A percentile compares a stretch with the other conserved stretches of the same genome.
Evolutionary conservation across 2,797 vertebrate species (phyloP).

Genomic region (Gymnopithys bicolor): DNA sequence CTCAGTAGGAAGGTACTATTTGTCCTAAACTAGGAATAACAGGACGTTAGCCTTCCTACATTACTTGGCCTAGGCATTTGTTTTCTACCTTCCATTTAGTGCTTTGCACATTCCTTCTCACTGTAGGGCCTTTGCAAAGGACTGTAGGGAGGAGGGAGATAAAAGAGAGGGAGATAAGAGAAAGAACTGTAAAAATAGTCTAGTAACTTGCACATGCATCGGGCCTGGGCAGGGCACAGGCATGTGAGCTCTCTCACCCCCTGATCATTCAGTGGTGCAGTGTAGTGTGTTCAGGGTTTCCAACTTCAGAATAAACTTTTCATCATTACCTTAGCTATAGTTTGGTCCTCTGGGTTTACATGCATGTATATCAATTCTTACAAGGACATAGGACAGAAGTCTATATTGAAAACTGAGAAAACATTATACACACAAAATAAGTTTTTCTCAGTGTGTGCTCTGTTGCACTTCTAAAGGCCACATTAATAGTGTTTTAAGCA

Average conservation of each 20-base stretch:
- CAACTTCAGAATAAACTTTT: neutral
- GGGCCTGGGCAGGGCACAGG: neutral
- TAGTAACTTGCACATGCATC: too few relatives aligned
- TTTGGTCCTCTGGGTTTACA: neutral
- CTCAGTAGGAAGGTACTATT: neutral
- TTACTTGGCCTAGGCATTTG: neutral
- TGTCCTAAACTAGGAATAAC: neutral
- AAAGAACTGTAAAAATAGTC: neutral
- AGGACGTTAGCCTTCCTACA: neutral
- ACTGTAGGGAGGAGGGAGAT: neutral
- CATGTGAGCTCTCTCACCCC: neutral
- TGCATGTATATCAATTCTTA: neutral
- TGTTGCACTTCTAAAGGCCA: neutral
- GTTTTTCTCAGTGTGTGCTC: neutral
- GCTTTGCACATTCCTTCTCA: neutral
- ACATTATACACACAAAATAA: neutral
- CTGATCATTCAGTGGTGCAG: neutral
- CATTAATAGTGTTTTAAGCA: neutral
- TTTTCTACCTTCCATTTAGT: neutral
- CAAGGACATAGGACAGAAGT: neutral
- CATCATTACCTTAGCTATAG: neutral
- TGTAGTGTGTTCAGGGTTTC: neutral
- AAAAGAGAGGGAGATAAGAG: neutral
- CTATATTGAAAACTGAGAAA: neutral
- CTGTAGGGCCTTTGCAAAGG: neutral